A percentile compares a stretch with the other conserved stretches of the same genome.
Evolutionary conservation across 2,797 vertebrate species (phyloP).

Genomic region (Esox masquinongy): DNA sequence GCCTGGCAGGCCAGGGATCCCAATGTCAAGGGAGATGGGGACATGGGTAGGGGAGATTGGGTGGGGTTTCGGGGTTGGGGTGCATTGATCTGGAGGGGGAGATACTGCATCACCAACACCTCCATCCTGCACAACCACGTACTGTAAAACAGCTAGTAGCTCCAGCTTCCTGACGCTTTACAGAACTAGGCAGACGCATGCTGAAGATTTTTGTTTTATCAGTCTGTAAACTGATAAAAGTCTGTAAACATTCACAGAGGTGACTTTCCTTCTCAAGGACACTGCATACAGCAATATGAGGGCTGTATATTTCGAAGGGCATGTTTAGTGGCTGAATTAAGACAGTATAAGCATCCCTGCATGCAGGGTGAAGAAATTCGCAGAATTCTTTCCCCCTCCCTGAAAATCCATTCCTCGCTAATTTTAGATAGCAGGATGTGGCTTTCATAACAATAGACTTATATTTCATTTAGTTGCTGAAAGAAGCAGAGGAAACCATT

Average conservation of each 20-base stretch:
- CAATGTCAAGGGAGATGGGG: constrained; percentile 40
- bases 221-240: too few species aligned
- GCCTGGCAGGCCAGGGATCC: constrained; percentile 34
- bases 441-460: constrained; percentile 39
- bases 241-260: background rate
- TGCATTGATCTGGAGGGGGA: background rate
- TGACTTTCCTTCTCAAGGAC: background rate
- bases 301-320: background rate
- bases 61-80: constrained; percentile 1
- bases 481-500: constrained; percentile 7
- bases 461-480: constrained; percentile 24
- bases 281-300: background rate
- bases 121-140: background rate
- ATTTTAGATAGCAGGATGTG: constrained; percentile 45
- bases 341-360: constrained; percentile 13
- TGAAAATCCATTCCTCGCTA: constrained; percentile 27
- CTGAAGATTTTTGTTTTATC: background rate
- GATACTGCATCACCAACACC: background rate
- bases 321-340: constrained; percentile 14
- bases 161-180: background rate
- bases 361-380: background rate
- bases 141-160: background rate
- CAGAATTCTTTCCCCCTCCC: constrained; percentile 24
- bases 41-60: constrained; percentile 12
- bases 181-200: background rate